Conservation (phyloP, 2,888 invertebrate species). For the Catonia carolina region DNA sequence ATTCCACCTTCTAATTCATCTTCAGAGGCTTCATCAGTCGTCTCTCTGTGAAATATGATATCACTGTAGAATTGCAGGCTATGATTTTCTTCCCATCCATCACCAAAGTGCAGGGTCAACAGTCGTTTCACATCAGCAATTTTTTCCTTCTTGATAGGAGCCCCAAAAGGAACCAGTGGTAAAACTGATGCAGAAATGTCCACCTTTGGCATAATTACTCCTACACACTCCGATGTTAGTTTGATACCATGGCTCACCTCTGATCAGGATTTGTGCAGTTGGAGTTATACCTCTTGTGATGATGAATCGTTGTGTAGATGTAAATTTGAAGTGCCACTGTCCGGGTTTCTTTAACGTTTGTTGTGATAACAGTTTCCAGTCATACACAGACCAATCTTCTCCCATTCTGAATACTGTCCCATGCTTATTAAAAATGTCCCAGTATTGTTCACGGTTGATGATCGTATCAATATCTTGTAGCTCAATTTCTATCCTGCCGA, state of each 20-base stretch:
- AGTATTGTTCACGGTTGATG: constrained; percentile 23
- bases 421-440: constrained; percentile 19
- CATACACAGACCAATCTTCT: constrained; percentile 13
- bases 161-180: not conserved
- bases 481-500: constrained; percentile 26
- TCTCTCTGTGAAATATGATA: not conserved
- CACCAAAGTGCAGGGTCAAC: not conserved
- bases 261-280: not conserved
- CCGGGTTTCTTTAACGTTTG: constrained; percentile 5
- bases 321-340: constrained; percentile 23
- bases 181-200: not conserved
- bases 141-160: not conserved
- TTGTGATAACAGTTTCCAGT: constrained; percentile 15
- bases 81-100: not conserved
- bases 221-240: not conserved
- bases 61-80: not conserved
- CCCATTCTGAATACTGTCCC: constrained; percentile 19
- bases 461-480: constrained; percentile 25
- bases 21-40: not conserved
- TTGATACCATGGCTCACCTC: not conserved
- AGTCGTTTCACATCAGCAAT: not conserved
- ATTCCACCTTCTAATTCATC: not conserved
- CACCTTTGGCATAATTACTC: not conserved
- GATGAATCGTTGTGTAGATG: too few relatives aligned
- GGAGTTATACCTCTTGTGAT: not conserved